Percentiles rank a stretch among this genome's conserved stretches.
phyloP scores from a whole-genome alignment of 2,888 invertebrate species.

The Meghimatium bilineatum region DNA sequence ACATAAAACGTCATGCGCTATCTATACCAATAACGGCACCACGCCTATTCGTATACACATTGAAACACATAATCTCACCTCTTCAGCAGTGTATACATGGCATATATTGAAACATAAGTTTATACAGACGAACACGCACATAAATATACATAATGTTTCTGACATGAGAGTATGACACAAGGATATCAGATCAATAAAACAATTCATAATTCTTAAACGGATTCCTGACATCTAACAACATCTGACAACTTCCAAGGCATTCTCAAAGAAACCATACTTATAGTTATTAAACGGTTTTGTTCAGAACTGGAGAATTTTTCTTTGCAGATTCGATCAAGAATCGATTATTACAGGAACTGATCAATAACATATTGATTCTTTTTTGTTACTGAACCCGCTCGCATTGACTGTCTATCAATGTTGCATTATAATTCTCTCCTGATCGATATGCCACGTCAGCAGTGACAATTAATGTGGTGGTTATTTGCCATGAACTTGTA shows the following conservation, averaged over 20 bases:
- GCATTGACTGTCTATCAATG: not conserved
- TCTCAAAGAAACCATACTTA: not conserved
- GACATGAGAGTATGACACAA: too few species aligned
- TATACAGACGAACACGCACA: too few species aligned
- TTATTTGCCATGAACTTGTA: not conserved
- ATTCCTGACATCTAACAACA: not conserved
- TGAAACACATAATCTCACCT: too few species aligned
- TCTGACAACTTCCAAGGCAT: not conserved
- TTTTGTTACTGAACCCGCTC: not conserved
- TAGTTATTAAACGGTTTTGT: not conserved
- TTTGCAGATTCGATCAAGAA: not conserved
- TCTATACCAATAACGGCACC: too few species aligned
- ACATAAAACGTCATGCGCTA: too few species aligned
- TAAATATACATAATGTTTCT: too few species aligned
- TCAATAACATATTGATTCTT: conserved; percentile 6
- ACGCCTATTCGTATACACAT: too few species aligned
- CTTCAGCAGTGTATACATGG: too few species aligned
- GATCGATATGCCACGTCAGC: not conserved
- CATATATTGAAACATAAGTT: too few species aligned
- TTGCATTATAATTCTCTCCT: not conserved
- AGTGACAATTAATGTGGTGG: not conserved
- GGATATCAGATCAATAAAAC: not conserved
- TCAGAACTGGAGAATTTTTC: not conserved
- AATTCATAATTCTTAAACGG: not conserved
- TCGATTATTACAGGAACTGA: not conserved